A percentile compares a stretch with the other conserved stretches of the same genome.
phyloP scores from a whole-genome alignment of 2,888 invertebrate genomes.

The Dryobota labecula region DNA sequence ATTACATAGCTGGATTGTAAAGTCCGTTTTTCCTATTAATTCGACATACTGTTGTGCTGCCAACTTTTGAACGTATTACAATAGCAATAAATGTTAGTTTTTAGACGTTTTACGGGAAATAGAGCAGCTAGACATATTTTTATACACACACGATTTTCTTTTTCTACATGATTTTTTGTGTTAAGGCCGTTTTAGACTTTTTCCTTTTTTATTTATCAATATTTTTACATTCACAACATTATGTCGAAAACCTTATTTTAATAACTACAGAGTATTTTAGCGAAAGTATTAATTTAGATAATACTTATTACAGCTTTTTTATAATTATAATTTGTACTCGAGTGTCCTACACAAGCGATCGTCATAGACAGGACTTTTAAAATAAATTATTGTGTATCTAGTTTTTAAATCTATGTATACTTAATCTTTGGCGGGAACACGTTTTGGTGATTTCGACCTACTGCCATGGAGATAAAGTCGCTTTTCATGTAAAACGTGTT shows the following conservation, averaged over 20 bases:
- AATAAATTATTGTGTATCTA: constrained; percentile 74
- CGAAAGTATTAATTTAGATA: constrained; percentile 82
- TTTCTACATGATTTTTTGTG: not conserved
- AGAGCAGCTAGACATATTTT: constrained; percentile 52
- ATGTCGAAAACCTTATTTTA: constrained; percentile 61
- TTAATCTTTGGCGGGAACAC: constrained; percentile 66
- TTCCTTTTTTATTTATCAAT: not conserved
- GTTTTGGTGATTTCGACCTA: constrained; percentile 64
- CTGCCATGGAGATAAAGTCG: constrained; percentile 75
- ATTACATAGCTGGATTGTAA: constrained; percentile 40
- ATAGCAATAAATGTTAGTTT: constrained; percentile 41
- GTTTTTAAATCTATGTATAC: constrained; percentile 69
- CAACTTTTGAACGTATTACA: constrained; percentile 28
- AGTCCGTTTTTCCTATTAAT: constrained; percentile 36
- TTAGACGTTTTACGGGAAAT: constrained; percentile 39
- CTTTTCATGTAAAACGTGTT: constrained; percentile 68
- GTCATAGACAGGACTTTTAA: constrained; percentile 63
- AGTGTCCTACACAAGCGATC: constrained; percentile 54
- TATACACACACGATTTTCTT: constrained; percentile 34
- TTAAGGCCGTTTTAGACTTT: not conserved
- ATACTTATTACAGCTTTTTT: constrained; percentile 74
- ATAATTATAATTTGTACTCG: constrained; percentile 66
- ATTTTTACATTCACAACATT: constrained; percentile 57
- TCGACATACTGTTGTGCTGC: constrained; percentile 61
- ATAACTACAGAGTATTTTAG: constrained; percentile 77